A percentile compares a stretch with the other conserved stretches of the same genome.
These are phyloP conservation scores for Furcifer pardalis DNA, from an alignment of 2,797 vertebrate species.

Conservation along the genomic window DNA sequence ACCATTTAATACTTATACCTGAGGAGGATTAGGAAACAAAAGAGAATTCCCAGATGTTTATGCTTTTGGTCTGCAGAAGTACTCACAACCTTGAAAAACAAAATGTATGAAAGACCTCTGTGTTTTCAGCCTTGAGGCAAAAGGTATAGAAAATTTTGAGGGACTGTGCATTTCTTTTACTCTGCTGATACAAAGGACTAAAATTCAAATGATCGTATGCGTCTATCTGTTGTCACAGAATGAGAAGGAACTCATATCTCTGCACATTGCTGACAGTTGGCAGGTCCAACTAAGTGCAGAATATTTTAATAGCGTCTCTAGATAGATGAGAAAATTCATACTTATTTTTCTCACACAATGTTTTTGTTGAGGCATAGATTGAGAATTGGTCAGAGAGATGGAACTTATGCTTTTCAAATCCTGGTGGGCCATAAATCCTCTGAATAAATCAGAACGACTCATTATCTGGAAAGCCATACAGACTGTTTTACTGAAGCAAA, in stretches of 20 bases:
- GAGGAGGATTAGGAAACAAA: neutral
- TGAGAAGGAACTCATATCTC: neutral
- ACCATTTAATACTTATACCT: neutral
- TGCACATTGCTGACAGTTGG: neutral
- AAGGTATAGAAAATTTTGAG: neutral
- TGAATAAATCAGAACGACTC: slow-evolving; percentile 36
- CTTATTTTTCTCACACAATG: slow-evolving; percentile 2
- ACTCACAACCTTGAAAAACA: neutral
- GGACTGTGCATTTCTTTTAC: neutral
- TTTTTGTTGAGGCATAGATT: slow-evolving; percentile 12
- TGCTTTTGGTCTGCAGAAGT: neutral
- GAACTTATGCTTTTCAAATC: slow-evolving; percentile 26
- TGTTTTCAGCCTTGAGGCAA: neutral
- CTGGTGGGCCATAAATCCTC: neutral
- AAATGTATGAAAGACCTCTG: too few relatives aligned
- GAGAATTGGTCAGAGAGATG: slow-evolving; percentile 12
- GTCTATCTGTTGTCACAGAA: neutral
- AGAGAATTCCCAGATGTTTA: neutral
- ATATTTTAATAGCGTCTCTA: slow-evolving; percentile 17
- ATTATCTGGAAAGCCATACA: slow-evolving; percentile 1
- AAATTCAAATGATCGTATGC: neutral
- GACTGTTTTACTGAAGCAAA: slow-evolving; percentile 14
- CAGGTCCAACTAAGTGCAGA: neutral
- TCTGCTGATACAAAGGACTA: neutral
- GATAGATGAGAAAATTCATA: neutral